These are phyloP conservation scores for Acromyrmex heyeri DNA, from an alignment of 1,140 invertebrate species.

Conservation along the genomic window DNA sequence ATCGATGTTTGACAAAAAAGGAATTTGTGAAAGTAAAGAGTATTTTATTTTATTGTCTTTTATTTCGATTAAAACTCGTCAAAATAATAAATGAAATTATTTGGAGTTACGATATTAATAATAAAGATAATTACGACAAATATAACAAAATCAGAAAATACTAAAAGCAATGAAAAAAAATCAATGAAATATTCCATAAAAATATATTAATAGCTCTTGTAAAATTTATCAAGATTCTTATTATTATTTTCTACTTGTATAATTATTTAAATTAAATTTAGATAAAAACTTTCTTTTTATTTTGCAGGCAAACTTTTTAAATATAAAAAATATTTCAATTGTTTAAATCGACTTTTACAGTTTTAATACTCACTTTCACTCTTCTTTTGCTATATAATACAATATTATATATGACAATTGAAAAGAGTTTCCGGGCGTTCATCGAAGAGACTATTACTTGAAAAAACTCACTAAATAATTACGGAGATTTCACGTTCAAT, in stretches of 20 bases:
- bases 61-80: not conserved
- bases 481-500: slow-evolving; percentile 22
- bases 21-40: not conserved
- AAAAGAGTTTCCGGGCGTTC: slow-evolving; percentile 16
- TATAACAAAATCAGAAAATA: not conserved
- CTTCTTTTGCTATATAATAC: not conserved
- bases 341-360: not conserved
- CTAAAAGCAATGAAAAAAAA: too few relatives aligned
- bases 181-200: not conserved
- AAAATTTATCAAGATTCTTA: not conserved
- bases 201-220: not conserved
- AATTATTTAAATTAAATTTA: not conserved
- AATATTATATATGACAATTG: not conserved
- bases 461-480: slow-evolving; percentile 44
- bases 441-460: slow-evolving; percentile 37
- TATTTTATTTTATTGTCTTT: not conserved
- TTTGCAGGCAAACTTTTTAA: not conserved
- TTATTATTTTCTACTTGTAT: not conserved
- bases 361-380: not conserved
- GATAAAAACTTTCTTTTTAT: not conserved
- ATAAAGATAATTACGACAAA: not conserved
- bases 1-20: not conserved
- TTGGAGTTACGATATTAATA: not conserved
- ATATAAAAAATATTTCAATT: not conserved
- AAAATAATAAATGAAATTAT: not conserved